Evolutionary conservation across 2,797 vertebrate genomes (phyloP).

Genomic region (Liparis tanakae): DNA sequence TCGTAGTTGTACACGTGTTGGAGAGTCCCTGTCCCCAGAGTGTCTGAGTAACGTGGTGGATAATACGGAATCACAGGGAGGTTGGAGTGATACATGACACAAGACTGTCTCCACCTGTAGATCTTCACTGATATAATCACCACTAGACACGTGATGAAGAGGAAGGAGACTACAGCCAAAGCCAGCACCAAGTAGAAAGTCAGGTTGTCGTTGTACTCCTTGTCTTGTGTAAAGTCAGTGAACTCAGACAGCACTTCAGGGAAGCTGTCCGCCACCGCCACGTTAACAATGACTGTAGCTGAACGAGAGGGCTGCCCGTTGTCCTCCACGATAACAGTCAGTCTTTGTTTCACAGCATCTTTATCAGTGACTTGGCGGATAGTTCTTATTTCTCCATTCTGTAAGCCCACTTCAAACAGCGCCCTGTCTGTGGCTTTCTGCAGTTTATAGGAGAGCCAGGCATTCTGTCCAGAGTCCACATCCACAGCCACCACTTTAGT

Average conservation of each 20-base stretch:
- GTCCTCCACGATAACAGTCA: conserved; percentile 83
- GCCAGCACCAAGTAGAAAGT: conserved; percentile 77
- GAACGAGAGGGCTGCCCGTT: conserved; percentile 77
- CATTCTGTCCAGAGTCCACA: conserved; percentile 81
- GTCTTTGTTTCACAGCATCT: conserved; percentile 83
- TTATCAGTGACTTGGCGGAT: conserved; percentile 80
- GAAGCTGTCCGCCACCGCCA: conserved; percentile 85
- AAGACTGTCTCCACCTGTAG: conserved; percentile 75
- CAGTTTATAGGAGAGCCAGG: conserved; percentile 85
- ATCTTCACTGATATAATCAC: conserved; percentile 79
- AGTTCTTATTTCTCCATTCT: conserved; percentile 86
- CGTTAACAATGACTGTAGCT: conserved; percentile 83
- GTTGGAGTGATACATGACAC: conserved; percentile 20
- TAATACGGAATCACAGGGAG: conserved; percentile 38
- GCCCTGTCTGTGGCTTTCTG: conserved; percentile 84
- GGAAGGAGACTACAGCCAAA: conserved; percentile 77
- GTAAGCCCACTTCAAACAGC: conserved; percentile 84
- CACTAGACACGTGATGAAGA: conserved; percentile 77
- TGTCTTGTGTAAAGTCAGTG: conserved; percentile 74
- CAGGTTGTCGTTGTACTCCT: conserved; percentile 78
- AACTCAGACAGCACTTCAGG: conserved; percentile 83
- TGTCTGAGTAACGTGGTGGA: conserved; percentile 67
- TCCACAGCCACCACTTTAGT: conserved; percentile 89
- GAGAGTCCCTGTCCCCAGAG: conserved; percentile 56
- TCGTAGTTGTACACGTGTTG: conserved; percentile 65